Evolutionary conservation across 2,888 invertebrate species (phyloP).

Genomic region (Ennomos fuscantarius): DNA sequence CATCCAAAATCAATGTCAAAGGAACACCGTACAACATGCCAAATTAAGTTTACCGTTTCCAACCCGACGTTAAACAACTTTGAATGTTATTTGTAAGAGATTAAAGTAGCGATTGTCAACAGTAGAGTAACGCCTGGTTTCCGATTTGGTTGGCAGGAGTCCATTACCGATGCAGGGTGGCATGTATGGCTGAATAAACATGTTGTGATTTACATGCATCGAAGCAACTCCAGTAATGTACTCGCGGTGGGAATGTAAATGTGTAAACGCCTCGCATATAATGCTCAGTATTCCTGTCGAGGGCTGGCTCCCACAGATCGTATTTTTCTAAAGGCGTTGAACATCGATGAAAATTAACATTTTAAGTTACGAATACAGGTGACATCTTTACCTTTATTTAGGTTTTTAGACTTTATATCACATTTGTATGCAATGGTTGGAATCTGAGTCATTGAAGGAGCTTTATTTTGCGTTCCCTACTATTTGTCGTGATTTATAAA

Average conservation of each 20-base stretch:
- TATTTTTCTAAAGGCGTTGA: conserved; percentile 32
- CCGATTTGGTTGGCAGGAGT: conserved; percentile 51
- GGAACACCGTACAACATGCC: conserved; percentile 65
- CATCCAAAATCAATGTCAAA: conserved; percentile 78
- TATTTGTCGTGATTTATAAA: too few species aligned
- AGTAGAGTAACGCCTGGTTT: conserved; percentile 35
- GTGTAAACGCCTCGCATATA: conserved; percentile 64
- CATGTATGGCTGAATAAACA: conserved; percentile 80
- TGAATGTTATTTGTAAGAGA: conserved; percentile 50
- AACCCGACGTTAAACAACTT: conserved; percentile 40
- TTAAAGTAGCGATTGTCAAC: conserved; percentile 41
- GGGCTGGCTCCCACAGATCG: conserved; percentile 53
- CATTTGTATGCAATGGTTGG: conserved; percentile 21
- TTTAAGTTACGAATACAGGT: conserved; percentile 31
- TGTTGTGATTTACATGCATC: conserved; percentile 81
- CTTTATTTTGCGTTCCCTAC: too few species aligned
- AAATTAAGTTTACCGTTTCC: conserved; percentile 62
- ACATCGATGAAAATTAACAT: conserved; percentile 25
- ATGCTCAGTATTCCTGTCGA: conserved; percentile 55
- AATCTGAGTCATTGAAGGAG: conserved; percentile 15
- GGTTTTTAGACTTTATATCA: conserved; percentile 20
- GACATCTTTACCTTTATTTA: conserved; percentile 28
- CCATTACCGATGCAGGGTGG: conserved; percentile 78
- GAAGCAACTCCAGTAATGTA: conserved; percentile 80
- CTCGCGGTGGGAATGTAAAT: conserved; percentile 77